Percentiles rank a stretch among this genome's conserved stretches.
Evolutionary conservation across 2,113 vertebrate species (phyloP).

Genomic region (Microcebus griseorufus): DNA sequence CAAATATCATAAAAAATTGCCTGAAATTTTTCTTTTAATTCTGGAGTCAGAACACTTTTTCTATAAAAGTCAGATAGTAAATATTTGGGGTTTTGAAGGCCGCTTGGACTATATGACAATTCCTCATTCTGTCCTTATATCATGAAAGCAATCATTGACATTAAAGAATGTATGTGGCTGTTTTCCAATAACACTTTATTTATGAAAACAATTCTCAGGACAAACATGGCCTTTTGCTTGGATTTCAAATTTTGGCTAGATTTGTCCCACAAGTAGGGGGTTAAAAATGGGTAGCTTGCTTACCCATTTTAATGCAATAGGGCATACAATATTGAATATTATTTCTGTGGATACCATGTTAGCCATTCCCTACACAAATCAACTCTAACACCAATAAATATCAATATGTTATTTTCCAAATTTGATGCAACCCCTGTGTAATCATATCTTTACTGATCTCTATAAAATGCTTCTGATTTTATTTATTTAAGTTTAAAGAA

Average conservation of each 20-base stretch:
- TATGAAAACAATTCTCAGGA: neutral
- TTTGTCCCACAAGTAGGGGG: neutral
- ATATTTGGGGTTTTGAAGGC: neutral
- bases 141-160: neutral
- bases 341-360: neutral
- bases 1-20: neutral
- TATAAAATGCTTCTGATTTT: neutral
- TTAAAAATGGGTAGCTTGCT: neutral
- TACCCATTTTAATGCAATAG: neutral
- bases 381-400: neutral
- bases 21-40: neutral
- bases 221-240: neutral
- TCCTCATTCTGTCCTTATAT: neutral
- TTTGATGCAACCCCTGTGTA: neutral
- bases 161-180: neutral
- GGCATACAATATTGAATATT: neutral
- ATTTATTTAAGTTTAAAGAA: neutral
- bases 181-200: neutral
- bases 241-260: neutral
- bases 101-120: fast-evolving
- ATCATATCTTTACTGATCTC: neutral
- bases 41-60: neutral
- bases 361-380: neutral
- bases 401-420: neutral
- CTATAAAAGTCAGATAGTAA: neutral